Percentiles rank a stretch among this genome's conserved stretches.
Conservation (phyloP, 2,888 invertebrate genomes). For the Drosophila diplacantha region DNA sequence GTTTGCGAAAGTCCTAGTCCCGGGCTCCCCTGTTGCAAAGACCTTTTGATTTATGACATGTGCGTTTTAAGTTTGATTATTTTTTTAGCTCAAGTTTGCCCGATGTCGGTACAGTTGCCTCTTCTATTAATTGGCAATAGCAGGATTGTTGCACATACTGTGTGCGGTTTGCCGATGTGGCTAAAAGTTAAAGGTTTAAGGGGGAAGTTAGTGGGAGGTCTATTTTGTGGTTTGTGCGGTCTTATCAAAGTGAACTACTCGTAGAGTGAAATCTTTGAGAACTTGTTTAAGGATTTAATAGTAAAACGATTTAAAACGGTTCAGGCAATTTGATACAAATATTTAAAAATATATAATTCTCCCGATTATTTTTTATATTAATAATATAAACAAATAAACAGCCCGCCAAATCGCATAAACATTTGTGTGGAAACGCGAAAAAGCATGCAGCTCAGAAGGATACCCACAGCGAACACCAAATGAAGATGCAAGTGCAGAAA, state of each 20-base stretch:
- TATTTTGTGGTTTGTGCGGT: neutral
- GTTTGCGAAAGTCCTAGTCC: constrained; percentile 40
- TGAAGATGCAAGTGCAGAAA: constrained; percentile 43
- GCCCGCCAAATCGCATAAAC: constrained; percentile 43
- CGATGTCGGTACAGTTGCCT: constrained; percentile 20
- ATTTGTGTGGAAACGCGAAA: constrained; percentile 41
- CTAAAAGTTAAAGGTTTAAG: neutral
- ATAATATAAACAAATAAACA: neutral
- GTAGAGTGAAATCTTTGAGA: neutral
- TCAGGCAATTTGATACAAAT: neutral
- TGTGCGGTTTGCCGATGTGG: constrained; percentile 4
- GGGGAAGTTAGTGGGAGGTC: neutral
- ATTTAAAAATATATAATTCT: neutral
- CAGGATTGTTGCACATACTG: constrained; percentile 30
- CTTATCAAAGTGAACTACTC: neutral
- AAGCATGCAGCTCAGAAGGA: constrained; percentile 21
- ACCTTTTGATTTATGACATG: constrained; percentile 68
- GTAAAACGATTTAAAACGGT: neutral
- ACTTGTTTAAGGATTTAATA: neutral
- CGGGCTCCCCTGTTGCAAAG: constrained; percentile 34
- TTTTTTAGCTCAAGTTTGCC: constrained; percentile 29
- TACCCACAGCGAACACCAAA: constrained; percentile 16
- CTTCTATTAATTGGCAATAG: constrained; percentile 40
- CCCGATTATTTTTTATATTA: neutral
- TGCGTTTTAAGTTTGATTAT: constrained; percentile 53